Evolutionary conservation across 2,797 vertebrate genomes (phyloP).

Genomic region (Onychomys leucogaster): DNA sequence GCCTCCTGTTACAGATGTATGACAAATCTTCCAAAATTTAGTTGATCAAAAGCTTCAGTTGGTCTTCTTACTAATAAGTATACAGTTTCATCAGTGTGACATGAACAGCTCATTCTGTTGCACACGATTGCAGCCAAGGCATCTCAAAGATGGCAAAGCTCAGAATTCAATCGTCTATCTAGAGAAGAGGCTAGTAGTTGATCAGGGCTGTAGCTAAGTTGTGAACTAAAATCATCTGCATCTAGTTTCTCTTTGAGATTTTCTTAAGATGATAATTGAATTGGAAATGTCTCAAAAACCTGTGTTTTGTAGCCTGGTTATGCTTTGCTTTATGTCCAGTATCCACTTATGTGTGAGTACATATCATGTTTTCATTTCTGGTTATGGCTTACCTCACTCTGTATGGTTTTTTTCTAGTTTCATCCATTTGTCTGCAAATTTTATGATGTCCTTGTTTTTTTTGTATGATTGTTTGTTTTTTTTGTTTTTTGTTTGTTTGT

Average conservation of each 20-base stretch:
- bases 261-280: background rate
- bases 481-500: too few species aligned
- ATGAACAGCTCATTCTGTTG: background rate
- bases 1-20: background rate
- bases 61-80: background rate
- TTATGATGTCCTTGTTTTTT: too few species aligned
- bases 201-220: background rate
- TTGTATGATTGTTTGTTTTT: too few species aligned
- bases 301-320: too few species aligned
- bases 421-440: too few species aligned
- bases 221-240: accelerated
- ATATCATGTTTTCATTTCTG: too few species aligned
- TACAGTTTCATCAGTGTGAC: background rate
- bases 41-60: background rate
- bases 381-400: too few species aligned
- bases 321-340: too few species aligned
- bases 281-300: background rate
- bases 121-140: background rate
- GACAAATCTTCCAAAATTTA: background rate
- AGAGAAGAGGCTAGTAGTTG: background rate
- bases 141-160: background rate
- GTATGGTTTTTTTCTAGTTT: too few species aligned
- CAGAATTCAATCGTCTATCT: background rate
- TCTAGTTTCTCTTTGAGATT: background rate
- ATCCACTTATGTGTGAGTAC: too few species aligned